Percentiles rank a stretch among this genome's conserved stretches.
phyloP scores from a whole-genome alignment of 1,140 invertebrate genomes.

The Mycetomoellerius zeteki region DNA sequence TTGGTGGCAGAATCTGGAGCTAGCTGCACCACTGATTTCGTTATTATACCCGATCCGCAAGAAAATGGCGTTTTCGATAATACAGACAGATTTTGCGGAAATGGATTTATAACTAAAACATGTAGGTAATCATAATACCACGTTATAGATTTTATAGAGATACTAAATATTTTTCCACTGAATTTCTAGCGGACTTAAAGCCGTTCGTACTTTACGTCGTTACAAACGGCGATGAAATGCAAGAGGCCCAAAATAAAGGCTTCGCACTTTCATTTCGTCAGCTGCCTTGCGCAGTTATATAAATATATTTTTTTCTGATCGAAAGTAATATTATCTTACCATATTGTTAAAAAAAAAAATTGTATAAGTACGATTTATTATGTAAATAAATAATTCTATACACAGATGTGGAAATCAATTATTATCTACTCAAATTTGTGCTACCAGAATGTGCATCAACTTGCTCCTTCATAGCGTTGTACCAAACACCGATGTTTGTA shows the following conservation, averaged over 20 bases:
- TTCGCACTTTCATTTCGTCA: conserved; percentile 91
- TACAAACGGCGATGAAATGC: conserved; percentile 88
- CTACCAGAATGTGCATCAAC: conserved; percentile 87
- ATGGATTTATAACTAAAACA: conserved; percentile 89
- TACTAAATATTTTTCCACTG: conserved; percentile 14
- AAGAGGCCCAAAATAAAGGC: conserved; percentile 91
- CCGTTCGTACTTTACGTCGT: conserved; percentile 92
- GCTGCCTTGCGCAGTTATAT: conserved; percentile 87
- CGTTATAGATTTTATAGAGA: not conserved
- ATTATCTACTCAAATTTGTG: conserved; percentile 68
- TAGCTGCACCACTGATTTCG: conserved; percentile 90
- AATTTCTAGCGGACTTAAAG: conserved; percentile 87
- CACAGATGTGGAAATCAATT: not conserved
- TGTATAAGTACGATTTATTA: conserved; percentile 14
- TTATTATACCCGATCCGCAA: conserved; percentile 91
- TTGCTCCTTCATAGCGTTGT: conserved; percentile 86
- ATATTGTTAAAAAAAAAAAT: not conserved
- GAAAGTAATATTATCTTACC: not conserved
- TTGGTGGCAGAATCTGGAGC: conserved; percentile 87
- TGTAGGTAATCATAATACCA: conserved; percentile 86
- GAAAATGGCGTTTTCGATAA: conserved; percentile 82
- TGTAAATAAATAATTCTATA: conserved; percentile 47
- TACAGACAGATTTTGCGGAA: conserved; percentile 92
- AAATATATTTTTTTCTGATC: not conserved
- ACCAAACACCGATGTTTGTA: conserved; percentile 91